Percentiles rank a stretch among this genome's conserved stretches.
These are phyloP conservation scores for Coregonus suidteri DNA, from an alignment of 2,797 vertebrate species.

Conservation along the genomic window DNA sequence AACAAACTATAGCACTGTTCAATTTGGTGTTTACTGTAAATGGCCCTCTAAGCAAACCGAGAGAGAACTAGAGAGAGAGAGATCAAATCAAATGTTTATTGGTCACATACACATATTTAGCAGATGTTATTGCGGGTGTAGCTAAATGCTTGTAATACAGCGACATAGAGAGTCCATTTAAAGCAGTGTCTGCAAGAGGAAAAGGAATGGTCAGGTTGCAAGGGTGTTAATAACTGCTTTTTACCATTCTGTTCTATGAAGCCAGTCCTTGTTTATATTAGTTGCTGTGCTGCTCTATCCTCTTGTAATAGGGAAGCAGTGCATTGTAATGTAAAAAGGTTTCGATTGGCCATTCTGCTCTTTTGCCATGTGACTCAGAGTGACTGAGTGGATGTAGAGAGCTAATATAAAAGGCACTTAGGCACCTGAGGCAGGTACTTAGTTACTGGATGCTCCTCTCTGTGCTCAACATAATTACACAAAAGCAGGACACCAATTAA, in stretches of 20 bases:
- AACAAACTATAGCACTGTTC: background rate
- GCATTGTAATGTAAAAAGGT: conserved; percentile 18
- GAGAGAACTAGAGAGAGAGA: background rate
- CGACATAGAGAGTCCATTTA: background rate
- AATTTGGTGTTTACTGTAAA: background rate
- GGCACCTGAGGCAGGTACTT: conserved; percentile 14
- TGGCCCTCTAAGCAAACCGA: background rate
- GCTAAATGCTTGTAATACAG: background rate
- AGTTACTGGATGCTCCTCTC: background rate
- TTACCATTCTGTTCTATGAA: conserved; percentile 6
- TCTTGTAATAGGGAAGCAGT: background rate
- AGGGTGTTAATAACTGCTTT: background rate
- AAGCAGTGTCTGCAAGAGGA: background rate
- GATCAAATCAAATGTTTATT: background rate
- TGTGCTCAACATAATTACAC: conserved; percentile 20
- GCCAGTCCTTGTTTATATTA: conserved; percentile 9
- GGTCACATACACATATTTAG: too few species aligned
- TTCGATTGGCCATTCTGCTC: conserved; percentile 14
- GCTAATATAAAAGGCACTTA: conserved; percentile 16
- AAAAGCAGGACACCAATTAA: conserved; percentile 13
- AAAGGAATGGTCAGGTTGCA: background rate
- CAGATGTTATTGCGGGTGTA: too few species aligned
- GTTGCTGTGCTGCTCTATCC: conserved; percentile 9
- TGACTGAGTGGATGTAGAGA: conserved; percentile 8
- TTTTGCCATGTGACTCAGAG: background rate